Evolutionary conservation across 2,113 vertebrate genomes (phyloP).

Genomic region (Plotosus lineatus): DNA sequence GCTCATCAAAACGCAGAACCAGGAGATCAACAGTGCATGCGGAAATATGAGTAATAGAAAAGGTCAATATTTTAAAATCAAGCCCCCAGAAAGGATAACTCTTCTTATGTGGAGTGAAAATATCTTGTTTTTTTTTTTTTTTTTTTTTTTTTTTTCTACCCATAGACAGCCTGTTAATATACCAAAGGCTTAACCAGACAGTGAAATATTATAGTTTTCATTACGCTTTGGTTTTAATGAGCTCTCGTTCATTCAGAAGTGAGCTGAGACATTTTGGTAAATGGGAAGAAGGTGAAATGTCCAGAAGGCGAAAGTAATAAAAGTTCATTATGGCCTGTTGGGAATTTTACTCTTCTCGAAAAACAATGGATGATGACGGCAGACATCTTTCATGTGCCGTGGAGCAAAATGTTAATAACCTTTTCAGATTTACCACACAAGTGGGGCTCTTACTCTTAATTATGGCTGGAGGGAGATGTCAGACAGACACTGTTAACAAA

Average conservation of each 20-base stretch:
- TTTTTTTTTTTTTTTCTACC: neutral
- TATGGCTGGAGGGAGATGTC: slow-evolving; percentile 39
- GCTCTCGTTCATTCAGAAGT: neutral
- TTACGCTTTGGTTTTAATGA: slow-evolving; percentile 35
- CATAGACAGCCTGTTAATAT: neutral
- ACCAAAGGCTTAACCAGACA: slow-evolving; percentile 11
- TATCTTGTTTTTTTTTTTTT: neutral
- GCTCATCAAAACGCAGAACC: neutral
- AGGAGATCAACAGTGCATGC: neutral
- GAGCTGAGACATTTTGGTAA: slow-evolving; percentile 15
- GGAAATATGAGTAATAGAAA: slow-evolving; percentile 17
- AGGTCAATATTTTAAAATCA: slow-evolving; percentile 6
- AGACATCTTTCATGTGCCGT: slow-evolving; percentile 48
- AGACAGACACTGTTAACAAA: slow-evolving; percentile 44
- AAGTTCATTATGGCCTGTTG: slow-evolving; percentile 53
- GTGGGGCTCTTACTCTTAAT: slow-evolving; percentile 47
- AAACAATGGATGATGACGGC: slow-evolving; percentile 46
- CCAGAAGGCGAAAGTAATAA: slow-evolving; percentile 39
- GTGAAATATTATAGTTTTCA: slow-evolving; percentile 13
- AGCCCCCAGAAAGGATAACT: neutral
- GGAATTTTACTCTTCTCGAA: slow-evolving; percentile 45
- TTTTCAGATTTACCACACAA: slow-evolving; percentile 42
- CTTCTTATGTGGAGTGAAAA: neutral
- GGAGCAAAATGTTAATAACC: slow-evolving; percentile 48
- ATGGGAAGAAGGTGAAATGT: slow-evolving; percentile 35